phyloP scores from a whole-genome alignment of 1,140 invertebrate genomes.

The Archivesica marissinica region DNA sequence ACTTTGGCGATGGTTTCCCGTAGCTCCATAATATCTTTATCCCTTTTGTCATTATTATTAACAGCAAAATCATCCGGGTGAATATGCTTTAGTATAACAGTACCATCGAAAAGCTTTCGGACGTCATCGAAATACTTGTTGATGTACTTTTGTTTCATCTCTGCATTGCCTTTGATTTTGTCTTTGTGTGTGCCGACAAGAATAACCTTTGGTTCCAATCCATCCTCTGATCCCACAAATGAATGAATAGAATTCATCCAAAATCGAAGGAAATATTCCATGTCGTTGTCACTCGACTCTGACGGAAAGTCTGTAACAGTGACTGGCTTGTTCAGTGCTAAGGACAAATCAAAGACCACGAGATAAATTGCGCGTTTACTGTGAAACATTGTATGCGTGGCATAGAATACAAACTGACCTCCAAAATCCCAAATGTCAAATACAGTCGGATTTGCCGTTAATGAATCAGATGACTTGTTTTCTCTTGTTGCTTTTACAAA shows the following conservation, averaged over 20 bases:
- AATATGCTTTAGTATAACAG: neutral
- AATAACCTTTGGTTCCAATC: neutral
- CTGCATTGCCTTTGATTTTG: neutral
- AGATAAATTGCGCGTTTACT: neutral
- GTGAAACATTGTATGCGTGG: neutral
- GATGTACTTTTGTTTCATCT: neutral
- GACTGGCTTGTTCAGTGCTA: neutral
- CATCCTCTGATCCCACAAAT: neutral
- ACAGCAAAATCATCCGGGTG: neutral
- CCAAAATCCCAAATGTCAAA: constrained; percentile 5
- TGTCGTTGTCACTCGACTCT: neutral
- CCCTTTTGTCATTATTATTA: neutral
- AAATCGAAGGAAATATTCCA: neutral
- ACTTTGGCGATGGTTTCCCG: neutral
- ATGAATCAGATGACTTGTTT: no score
- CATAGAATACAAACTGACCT: neutral
- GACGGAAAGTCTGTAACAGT: neutral
- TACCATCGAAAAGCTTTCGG: neutral
- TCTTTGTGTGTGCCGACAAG: neutral
- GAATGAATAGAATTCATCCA: constrained; percentile 23
- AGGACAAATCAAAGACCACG: neutral
- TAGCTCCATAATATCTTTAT: neutral
- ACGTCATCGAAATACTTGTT: neutral
- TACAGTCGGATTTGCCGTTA: neutral
- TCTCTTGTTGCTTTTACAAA: neutral